Evolutionary conservation across 2,113 vertebrate species (phyloP).

Genomic region (Alectura lathami): DNA sequence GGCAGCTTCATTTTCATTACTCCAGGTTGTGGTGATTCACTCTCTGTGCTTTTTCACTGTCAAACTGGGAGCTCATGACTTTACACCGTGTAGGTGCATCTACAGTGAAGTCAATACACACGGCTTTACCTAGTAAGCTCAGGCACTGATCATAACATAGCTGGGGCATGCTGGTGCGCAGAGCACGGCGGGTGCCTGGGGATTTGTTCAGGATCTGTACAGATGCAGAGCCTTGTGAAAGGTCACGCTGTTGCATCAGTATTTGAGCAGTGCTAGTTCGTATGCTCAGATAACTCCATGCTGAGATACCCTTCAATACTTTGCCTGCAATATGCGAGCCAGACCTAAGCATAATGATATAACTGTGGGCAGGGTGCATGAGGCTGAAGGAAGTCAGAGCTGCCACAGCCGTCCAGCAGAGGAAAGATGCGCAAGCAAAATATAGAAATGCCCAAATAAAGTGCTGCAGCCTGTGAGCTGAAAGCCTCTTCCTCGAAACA

Average conservation of each 20-base stretch:
- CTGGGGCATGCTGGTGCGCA: not conserved
- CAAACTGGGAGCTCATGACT: not conserved
- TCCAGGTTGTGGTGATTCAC: not conserved
- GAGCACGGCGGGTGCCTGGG: not conserved
- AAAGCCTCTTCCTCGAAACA: not conserved
- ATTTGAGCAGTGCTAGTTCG: accelerated
- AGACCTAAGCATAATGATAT: accelerated
- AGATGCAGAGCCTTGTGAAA: not conserved
- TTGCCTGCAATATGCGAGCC: not conserved
- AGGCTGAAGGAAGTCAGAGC: not conserved
- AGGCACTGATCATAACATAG: not conserved
- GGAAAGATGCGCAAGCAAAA: not conserved
- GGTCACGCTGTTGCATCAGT: not conserved
- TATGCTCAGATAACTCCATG: accelerated
- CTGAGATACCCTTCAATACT: not conserved
- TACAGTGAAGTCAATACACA: not conserved
- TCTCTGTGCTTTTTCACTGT: not conserved
- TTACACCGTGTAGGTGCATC: not conserved
- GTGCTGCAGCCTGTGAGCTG: not conserved
- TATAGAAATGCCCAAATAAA: not conserved
- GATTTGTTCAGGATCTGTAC: not conserved
- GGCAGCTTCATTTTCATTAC: not conserved
- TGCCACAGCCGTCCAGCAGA: not conserved
- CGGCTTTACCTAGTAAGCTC: not conserved
- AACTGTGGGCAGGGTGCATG: not conserved